Conservation (phyloP, 2,797 vertebrate species). For the Manis javanica region DNA sequence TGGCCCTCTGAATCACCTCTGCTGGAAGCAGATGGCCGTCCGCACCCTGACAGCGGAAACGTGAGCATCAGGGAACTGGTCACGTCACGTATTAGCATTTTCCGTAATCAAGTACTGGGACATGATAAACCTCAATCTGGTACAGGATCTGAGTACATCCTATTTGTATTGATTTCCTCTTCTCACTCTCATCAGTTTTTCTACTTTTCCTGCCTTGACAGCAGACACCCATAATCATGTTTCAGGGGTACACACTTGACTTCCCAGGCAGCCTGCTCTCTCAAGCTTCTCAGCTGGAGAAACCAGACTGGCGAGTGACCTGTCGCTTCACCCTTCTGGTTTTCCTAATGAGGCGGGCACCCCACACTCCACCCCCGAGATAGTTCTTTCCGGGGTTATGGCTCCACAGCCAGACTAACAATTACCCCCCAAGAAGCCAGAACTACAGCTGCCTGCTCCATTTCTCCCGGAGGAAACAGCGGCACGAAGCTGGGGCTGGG, state of each 20-base stretch:
- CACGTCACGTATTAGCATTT: constrained; percentile 77
- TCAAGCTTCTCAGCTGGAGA: constrained; percentile 39
- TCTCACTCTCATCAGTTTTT: not conserved
- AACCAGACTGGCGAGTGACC: not conserved
- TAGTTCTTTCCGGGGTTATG: not conserved
- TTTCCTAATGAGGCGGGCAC: not conserved
- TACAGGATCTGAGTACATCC: constrained; percentile 27
- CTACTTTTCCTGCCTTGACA: constrained; percentile 30
- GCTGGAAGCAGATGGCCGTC: constrained; percentile 67
- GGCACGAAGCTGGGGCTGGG: not conserved
- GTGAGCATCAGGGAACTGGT: constrained; percentile 66
- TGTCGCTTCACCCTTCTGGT: not conserved
- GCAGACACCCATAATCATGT: not conserved
- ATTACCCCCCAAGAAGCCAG: constrained; percentile 50
- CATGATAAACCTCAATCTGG: constrained; percentile 72
- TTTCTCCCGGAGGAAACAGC: not conserved
- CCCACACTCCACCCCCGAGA: not conserved
- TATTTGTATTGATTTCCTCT: constrained; percentile 61
- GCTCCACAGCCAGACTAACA: not conserved
- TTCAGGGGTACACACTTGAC: not conserved
- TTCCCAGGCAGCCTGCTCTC: not conserved
- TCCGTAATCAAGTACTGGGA: constrained; percentile 75
- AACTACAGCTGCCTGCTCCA: not conserved
- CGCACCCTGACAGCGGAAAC: constrained; percentile 65
- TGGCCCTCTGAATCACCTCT: constrained; percentile 59